phyloP scores from a whole-genome alignment of 1,140 invertebrate species.

The Euura lappo region DNA sequence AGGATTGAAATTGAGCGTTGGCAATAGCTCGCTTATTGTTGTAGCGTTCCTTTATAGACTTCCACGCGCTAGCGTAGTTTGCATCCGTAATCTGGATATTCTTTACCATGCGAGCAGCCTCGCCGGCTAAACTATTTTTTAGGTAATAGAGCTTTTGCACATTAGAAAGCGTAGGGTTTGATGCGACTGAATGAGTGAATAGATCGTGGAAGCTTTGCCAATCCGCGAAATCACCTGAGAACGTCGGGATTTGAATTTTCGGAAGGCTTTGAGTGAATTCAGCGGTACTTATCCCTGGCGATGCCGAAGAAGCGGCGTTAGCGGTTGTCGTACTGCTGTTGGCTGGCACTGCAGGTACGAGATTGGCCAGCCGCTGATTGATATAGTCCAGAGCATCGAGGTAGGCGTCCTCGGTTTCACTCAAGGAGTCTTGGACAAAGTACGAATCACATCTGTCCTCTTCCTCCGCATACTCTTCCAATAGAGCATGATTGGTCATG shows the following conservation, averaged over 20 bases:
- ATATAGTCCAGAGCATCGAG: too few species aligned
- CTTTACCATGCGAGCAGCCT: conserved; percentile 26
- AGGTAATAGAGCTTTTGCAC: conserved; percentile 28
- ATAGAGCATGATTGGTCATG: too few species aligned
- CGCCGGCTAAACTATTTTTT: conserved; percentile 17
- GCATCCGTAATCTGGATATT: conserved; percentile 25
- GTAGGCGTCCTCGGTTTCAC: too few species aligned
- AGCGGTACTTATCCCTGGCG: background rate
- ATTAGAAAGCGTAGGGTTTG: conserved; percentile 17
- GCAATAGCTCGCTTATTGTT: conserved; percentile 29
- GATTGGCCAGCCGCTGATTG: too few species aligned
- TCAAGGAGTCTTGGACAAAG: too few species aligned
- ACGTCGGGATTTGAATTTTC: conserved; percentile 24
- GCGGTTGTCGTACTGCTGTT: background rate
- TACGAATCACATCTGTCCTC: too few species aligned
- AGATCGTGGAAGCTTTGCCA: conserved; percentile 31
- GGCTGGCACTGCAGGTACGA: background rate
- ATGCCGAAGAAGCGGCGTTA: too few species aligned
- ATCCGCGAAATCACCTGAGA: conserved; percentile 26
- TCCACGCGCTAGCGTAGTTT: conserved; percentile 33
- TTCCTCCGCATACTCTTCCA: too few species aligned
- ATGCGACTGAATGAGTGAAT: conserved; percentile 21
- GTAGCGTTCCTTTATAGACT: conserved; percentile 28
- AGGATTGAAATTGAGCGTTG: conserved; percentile 28
- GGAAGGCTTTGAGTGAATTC: conserved; percentile 18